Evolutionary conservation across 2,113 vertebrate genomes (phyloP).

Genomic region (Lampris incognitus): DNA sequence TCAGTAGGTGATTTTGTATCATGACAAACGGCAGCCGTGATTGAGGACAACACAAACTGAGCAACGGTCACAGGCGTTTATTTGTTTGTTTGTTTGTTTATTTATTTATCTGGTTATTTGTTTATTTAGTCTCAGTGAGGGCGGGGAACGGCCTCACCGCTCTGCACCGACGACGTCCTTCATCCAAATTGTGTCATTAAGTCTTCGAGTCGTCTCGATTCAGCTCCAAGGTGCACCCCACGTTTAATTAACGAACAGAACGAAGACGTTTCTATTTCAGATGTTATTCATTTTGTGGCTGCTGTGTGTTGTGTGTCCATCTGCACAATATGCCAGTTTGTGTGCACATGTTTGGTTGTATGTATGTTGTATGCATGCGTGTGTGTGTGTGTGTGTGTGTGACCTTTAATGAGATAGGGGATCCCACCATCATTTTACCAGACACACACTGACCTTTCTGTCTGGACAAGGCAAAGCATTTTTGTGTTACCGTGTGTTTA

Average conservation of each 20-base stretch:
- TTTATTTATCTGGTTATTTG: too few species aligned
- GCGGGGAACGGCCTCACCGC: too few species aligned
- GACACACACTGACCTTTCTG: slow-evolving; percentile 97
- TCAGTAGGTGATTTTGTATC: too few species aligned
- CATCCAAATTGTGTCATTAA: not conserved
- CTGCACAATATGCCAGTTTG: not conserved
- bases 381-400: slow-evolving; percentile 56
- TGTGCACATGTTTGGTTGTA: slow-evolving; percentile 78
- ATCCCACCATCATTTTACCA: slow-evolving; percentile 95
- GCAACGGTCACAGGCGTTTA: not conserved
- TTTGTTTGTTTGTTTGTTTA: not conserved
- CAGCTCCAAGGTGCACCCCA: too few species aligned
- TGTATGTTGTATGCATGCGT: slow-evolving; percentile 71
- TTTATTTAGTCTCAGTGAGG: too few species aligned
- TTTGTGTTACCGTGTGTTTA: slow-evolving; percentile 79
- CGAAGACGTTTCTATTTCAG: too few species aligned
- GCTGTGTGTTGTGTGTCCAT: not conserved
- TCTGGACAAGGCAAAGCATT: slow-evolving; percentile 88
- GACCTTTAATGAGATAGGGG: slow-evolving; percentile 96
- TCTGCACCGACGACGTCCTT: not conserved
- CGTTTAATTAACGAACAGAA: too few species aligned
- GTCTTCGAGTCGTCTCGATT: slow-evolving; percentile 81
- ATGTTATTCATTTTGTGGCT: slow-evolving; percentile 38
- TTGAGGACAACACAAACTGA: slow-evolving; percentile 25
- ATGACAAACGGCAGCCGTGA: slow-evolving; percentile 7